Evolutionary conservation across 1,140 invertebrate species (phyloP).

Genomic region (Ectropis grisescens): DNA sequence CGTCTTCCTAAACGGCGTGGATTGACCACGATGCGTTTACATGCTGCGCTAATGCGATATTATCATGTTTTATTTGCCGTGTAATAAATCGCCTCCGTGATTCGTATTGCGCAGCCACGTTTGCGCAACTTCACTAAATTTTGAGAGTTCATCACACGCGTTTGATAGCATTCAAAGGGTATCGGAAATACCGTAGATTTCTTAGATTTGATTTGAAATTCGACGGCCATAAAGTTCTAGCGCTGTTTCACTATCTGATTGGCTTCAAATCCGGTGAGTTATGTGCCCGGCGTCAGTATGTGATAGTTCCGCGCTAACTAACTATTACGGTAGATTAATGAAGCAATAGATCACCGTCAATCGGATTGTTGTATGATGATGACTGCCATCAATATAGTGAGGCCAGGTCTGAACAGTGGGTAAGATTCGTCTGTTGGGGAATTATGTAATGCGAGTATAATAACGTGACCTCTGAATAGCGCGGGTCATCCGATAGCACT

Average conservation of each 20-base stretch:
- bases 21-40: constrained; percentile 22
- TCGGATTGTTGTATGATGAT: constrained; percentile 7
- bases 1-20: constrained; percentile 29
- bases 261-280: too few relatives aligned
- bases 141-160: neutral
- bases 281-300: too few relatives aligned
- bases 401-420: too few relatives aligned
- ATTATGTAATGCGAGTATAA: too few relatives aligned
- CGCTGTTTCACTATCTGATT: too few relatives aligned
- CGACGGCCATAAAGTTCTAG: too few relatives aligned
- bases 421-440: too few relatives aligned
- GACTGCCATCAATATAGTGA: constrained; percentile 17
- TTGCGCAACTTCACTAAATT: constrained; percentile 2
- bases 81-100: constrained; percentile 21
- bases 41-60: constrained; percentile 19
- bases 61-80: constrained; percentile 21
- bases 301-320: constrained; percentile 1
- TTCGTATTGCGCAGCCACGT: constrained; percentile 6
- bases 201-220: too few relatives aligned
- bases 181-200: too few relatives aligned
- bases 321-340: constrained; percentile 18
- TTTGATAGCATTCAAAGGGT: too few relatives aligned
- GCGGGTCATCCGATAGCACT: too few relatives aligned
- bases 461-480: too few relatives aligned
- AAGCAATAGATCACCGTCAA: constrained; percentile 20